Conservation (phyloP, 2,797 vertebrate genomes). For the Cephalopachus bancanus region DNA sequence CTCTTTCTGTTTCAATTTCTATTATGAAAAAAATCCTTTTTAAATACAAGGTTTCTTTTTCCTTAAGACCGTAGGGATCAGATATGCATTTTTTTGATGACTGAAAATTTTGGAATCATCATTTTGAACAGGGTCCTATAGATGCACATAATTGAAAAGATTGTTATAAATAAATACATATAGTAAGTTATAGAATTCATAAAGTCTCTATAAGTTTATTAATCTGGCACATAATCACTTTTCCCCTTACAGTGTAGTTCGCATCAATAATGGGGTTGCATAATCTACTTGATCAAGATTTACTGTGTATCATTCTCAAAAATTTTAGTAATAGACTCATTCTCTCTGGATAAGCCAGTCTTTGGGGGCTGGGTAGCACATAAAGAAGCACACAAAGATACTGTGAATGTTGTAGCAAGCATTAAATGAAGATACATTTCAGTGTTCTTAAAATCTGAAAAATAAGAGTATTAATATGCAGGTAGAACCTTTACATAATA, state of each 20-base stretch:
- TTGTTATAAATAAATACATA: neutral
- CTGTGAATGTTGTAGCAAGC: neutral
- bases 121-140: constrained; percentile 45
- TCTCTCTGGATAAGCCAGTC: neutral
- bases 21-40: constrained; percentile 49
- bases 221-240: neutral
- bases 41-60: constrained; percentile 59
- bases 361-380: neutral
- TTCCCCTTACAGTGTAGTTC: neutral
- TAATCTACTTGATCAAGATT: constrained; percentile 47
- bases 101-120: constrained; percentile 56
- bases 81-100: constrained; percentile 58
- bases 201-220: constrained; percentile 30
- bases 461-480: constrained; percentile 4
- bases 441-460: neutral
- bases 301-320: neutral
- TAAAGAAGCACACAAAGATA: neutral
- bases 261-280: neutral
- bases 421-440: neutral
- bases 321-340: neutral
- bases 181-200: neutral
- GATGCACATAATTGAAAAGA: neutral
- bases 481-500: neutral
- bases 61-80: constrained; percentile 26
- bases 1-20: constrained; percentile 64